Conservation (phyloP, 2,888 invertebrate species). For the Ichneumoninae sp. region DNA sequence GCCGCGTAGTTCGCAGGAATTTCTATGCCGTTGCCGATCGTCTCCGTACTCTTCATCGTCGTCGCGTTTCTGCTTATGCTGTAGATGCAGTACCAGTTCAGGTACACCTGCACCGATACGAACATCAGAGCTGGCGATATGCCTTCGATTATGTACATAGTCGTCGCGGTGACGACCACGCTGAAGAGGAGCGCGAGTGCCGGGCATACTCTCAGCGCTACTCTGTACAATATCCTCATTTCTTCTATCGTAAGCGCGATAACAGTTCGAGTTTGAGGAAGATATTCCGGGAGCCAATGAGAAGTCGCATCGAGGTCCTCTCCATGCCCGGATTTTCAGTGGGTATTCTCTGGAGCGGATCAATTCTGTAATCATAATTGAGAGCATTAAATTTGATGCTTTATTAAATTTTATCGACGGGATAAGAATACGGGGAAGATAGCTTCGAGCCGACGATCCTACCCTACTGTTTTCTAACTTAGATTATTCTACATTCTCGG, state of each 20-base stretch:
- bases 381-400: background rate
- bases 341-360: background rate
- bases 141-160: slow-evolving; percentile 74
- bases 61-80: slow-evolving; percentile 71
- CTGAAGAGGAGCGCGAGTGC: slow-evolving; percentile 74
- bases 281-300: background rate
- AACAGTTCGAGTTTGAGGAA: background rate
- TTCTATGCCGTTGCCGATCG: slow-evolving; percentile 47
- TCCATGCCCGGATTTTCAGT: background rate
- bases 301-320: background rate
- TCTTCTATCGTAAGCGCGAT: background rate
- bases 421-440: too few species aligned
- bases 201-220: slow-evolving; percentile 72
- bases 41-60: slow-evolving; percentile 65
- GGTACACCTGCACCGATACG: slow-evolving; percentile 76
- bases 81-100: slow-evolving; percentile 79
- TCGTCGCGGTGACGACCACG: slow-evolving; percentile 71
- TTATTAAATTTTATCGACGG: background rate
- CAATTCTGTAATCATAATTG: background rate
- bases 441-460: too few species aligned
- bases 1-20: slow-evolving; percentile 44
- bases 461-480: too few species aligned
- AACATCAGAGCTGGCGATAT: slow-evolving; percentile 74
- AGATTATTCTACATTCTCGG: too few species aligned
- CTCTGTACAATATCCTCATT: slow-evolving; percentile 49